Base-by-base conservation (phyloP, 1,140 invertebrate species). In the Drosophila subpulchrella region DNA sequence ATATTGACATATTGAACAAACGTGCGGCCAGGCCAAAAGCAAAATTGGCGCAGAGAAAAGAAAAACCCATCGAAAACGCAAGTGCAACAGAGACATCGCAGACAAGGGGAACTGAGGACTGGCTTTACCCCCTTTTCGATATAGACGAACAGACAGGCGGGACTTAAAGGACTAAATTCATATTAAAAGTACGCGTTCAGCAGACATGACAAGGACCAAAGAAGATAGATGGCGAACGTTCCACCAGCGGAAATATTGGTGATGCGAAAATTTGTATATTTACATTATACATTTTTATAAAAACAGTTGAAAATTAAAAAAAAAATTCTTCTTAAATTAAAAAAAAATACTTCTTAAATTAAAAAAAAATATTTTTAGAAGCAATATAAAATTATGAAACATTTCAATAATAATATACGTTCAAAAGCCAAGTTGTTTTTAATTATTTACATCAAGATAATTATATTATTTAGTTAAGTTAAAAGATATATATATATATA, bases 1-100 rank as follows among this genome's bases (percentile, higher is more conserved):
- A 89, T 89, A 89, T 89, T 89, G 84, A 89, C 84, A 89, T 89
- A 89, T 89, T 89, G 84, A 89, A 75, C 84, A 89, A 89, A 89
- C 84, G 84, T 89, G 84, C 73, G 55, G 67, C 75, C 47, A 61
- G 65, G 70, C 81, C 73, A 71, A 81, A 66, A 78, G 76, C 63
- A 78, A 78, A 78, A 78, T 78, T 78, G 75, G 55, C 66, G 66
- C 48, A 73, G 62, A 54, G 53, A 59, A 58, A 53, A 51, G 60
- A 56, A 75, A 63, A 58, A 71, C 44, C 58, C 67, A 71, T 71
- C 51, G 67, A 78, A 70, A 77, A 77, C 74, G 76, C 76, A 78
- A 85, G 67, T 84, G 81, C 81, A 85, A 85, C 79, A 71, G 60
- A 82, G 70, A 56, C 46, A 57, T 48, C 32, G 41, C 11, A 65